These are phyloP conservation scores for Platichthys flesus DNA, from an alignment of 2,113 vertebrate species.

Conservation along the genomic window DNA sequence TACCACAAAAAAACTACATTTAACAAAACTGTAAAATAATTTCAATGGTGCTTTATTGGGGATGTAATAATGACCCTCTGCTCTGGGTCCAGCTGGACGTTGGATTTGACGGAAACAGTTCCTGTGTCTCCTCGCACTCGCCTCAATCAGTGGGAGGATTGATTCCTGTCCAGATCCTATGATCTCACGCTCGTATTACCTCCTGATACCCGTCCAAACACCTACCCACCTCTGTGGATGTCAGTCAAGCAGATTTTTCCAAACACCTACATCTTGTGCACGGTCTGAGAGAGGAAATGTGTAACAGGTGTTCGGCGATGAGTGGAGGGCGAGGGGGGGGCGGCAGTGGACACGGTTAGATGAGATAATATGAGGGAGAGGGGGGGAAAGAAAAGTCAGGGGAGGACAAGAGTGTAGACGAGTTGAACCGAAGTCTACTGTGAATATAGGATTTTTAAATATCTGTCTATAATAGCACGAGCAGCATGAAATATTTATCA, in stretches of 20 bases:
- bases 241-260: slow-evolving; percentile 72
- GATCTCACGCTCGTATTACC: slow-evolving; percentile 72
- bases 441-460: background rate
- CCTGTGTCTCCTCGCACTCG: slow-evolving; percentile 48
- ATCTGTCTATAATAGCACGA: background rate
- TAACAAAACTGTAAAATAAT: background rate
- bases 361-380: background rate
- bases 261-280: slow-evolving; percentile 76
- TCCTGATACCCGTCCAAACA: slow-evolving; percentile 75
- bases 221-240: slow-evolving; percentile 73
- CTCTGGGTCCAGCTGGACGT: slow-evolving; percentile 57
- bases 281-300: slow-evolving; percentile 73
- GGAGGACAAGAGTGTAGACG: slow-evolving; percentile 41
- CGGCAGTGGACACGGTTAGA: background rate
- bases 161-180: slow-evolving; percentile 66
- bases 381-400: slow-evolving; percentile 38
- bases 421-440: background rate
- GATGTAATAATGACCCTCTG: slow-evolving; percentile 8
- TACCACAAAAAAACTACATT: background rate
- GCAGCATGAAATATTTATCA: background rate
- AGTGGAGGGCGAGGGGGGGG: slow-evolving; percentile 65
- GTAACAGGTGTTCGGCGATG: slow-evolving; percentile 77
- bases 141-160: slow-evolving; percentile 68
- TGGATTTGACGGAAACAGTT: slow-evolving; percentile 45
- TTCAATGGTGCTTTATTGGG: too few relatives aligned